phyloP scores from a whole-genome alignment of 2,113 vertebrate species.

The Oncorhynchus kisutch region DNA sequence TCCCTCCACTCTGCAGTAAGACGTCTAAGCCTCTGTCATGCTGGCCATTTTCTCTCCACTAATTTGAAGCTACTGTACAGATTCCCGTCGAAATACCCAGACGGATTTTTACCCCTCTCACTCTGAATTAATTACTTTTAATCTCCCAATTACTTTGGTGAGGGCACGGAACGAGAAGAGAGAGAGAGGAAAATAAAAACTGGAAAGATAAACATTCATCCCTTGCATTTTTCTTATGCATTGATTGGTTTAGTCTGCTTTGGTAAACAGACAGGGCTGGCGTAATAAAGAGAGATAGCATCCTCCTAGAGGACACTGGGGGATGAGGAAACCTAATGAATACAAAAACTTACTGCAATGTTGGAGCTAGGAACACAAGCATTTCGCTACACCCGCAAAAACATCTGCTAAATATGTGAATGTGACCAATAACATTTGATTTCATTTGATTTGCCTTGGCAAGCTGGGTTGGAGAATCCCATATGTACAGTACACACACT shows the following conservation, averaged over 20 bases:
- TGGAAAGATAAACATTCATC: neutral
- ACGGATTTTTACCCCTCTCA: slow-evolving; percentile 43
- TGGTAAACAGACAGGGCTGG: slow-evolving; percentile 44
- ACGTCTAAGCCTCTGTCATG: slow-evolving; percentile 21
- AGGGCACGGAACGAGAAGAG: slow-evolving; percentile 37
- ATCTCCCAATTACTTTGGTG: slow-evolving; percentile 70
- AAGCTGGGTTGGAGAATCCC: neutral
- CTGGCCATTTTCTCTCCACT: slow-evolving; percentile 35
- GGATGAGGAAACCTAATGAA: slow-evolving; percentile 56
- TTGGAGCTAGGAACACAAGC: too few relatives aligned
- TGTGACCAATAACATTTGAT: too few relatives aligned
- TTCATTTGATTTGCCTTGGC: too few relatives aligned
- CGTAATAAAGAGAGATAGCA: slow-evolving; percentile 49
- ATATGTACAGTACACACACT: slow-evolving; percentile 8
- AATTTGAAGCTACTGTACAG: slow-evolving; percentile 68
- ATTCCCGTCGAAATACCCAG: slow-evolving; percentile 47
- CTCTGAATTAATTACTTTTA: slow-evolving; percentile 69
- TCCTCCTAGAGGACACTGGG: slow-evolving; percentile 51
- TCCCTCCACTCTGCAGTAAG: too few relatives aligned
- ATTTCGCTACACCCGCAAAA: too few relatives aligned
- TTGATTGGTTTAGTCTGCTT: slow-evolving; percentile 44
- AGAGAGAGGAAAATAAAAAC: slow-evolving; percentile 5
- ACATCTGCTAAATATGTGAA: too few relatives aligned
- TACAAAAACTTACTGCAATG: slow-evolving; percentile 58
- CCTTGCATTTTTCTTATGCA: slow-evolving; percentile 38